Conservation (phyloP, 2,888 invertebrate genomes). For the Atherix ibis region DNA sequence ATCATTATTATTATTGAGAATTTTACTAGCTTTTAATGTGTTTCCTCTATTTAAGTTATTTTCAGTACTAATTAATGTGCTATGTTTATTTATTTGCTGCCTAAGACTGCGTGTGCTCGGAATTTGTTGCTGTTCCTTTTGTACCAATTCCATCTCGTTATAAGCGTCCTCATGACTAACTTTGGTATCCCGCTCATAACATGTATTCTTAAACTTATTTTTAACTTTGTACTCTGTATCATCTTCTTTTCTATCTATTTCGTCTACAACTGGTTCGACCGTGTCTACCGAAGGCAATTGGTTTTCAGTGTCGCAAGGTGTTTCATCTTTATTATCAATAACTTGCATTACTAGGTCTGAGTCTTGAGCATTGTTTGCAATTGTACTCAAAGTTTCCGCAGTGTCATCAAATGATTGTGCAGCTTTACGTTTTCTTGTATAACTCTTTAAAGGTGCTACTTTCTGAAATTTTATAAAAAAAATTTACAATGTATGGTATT, state of each 20-base stretch:
- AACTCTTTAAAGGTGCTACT: slow-evolving; percentile 21
- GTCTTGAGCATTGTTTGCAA: not conserved
- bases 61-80: slow-evolving; percentile 3
- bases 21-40: slow-evolving; percentile 8
- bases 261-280: slow-evolving; percentile 1
- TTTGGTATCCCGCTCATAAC: slow-evolving; percentile 16
- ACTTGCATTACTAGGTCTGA: not conserved
- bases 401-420: not conserved
- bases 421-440: slow-evolving; percentile 27
- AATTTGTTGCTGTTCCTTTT: not conserved
- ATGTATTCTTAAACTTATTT: slow-evolving; percentile 30
- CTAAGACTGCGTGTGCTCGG: no score
- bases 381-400: not conserved
- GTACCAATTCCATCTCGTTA: slow-evolving; percentile 16
- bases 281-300: slow-evolving; percentile 8
- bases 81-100: not conserved
- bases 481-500: not conserved
- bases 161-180: slow-evolving; percentile 17
- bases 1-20: slow-evolving; percentile 10
- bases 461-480: slow-evolving; percentile 3
- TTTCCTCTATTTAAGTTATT: slow-evolving; percentile 7
- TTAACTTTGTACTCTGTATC: slow-evolving; percentile 23
- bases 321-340: slow-evolving; percentile 1
- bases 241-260: slow-evolving; percentile 1
- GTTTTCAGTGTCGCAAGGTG: slow-evolving; percentile 5